phyloP scores from a whole-genome alignment of 2,113 vertebrate species.

The Oxyura jamaicensis region DNA sequence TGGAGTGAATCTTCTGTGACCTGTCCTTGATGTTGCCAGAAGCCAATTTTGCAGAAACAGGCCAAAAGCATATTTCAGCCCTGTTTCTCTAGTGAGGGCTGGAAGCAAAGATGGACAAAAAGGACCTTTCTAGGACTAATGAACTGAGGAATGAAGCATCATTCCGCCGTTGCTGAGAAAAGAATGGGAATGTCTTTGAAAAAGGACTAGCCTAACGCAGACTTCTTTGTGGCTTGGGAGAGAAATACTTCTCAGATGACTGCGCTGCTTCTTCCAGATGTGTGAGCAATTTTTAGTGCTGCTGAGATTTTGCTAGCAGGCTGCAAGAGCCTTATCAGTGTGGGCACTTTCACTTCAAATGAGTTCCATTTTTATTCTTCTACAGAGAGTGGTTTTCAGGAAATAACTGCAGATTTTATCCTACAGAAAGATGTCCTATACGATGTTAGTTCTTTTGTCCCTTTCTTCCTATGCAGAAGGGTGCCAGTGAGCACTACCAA shows the following conservation, averaged over 20 bases:
- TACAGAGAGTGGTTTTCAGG: neutral
- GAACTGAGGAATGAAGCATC: neutral
- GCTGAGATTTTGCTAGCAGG: neutral
- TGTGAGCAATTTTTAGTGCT: constrained; percentile 43
- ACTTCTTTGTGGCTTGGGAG: neutral
- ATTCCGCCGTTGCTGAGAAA: neutral
- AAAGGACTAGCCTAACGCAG: neutral
- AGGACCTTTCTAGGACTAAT: neutral
- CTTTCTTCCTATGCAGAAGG: neutral
- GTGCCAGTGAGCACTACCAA: accelerated
- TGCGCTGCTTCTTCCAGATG: constrained; percentile 10
- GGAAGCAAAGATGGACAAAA: neutral
- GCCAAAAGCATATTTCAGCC: neutral
- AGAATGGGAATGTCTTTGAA: neutral
- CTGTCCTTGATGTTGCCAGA: neutral
- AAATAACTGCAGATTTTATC: neutral
- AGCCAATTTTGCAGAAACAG: neutral
- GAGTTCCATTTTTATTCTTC: neutral
- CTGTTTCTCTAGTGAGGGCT: neutral
- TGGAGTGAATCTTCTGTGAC: neutral
- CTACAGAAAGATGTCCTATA: neutral
- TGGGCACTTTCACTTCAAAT: neutral
- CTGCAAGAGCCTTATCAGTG: neutral
- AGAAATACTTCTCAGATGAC: constrained; percentile 37
- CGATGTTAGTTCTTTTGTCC: neutral